Conservation (phyloP, 2,888 invertebrate species). For the Pristionchus exspectatus region DNA sequence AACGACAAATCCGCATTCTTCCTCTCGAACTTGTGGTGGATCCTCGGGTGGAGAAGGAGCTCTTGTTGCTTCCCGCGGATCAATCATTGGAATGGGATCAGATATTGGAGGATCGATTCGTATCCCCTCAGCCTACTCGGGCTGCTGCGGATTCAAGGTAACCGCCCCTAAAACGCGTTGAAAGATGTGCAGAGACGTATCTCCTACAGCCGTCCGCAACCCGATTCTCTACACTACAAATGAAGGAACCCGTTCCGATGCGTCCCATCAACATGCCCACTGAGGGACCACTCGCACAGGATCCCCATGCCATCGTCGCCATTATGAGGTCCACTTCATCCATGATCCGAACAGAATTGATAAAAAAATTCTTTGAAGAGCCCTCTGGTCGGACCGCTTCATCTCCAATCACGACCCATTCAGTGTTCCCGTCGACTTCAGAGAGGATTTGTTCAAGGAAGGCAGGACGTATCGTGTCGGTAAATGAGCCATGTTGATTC, state of each 20-base stretch:
- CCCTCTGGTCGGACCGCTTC: conserved; percentile 54
- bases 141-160: conserved; percentile 78
- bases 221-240: conserved; percentile 54
- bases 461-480: not conserved
- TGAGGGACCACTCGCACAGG: too few relatives aligned
- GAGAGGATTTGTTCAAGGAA: not conserved
- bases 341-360: not conserved
- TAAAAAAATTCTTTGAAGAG: not conserved
- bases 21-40: conserved; percentile 76
- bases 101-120: conserved; percentile 81
- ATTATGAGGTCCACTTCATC: conserved; percentile 30
- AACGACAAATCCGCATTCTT: conserved; percentile 55
- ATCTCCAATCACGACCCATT: conserved; percentile 56
- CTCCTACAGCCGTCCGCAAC: conserved; percentile 55
- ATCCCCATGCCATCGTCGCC: conserved; percentile 54
- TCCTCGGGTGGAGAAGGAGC: conserved; percentile 80
- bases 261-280: conserved; percentile 58
- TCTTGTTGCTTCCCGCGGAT: conserved; percentile 72
- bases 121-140: conserved; percentile 80
- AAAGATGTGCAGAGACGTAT: not conserved
- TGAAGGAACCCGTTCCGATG: conserved; percentile 30
- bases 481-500: not conserved
- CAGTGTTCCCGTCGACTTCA: conserved; percentile 59
- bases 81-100: conserved; percentile 75
- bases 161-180: not conserved